Percentiles rank a stretch among this genome's conserved stretches.
These are phyloP conservation scores for Plumapathes pennacea DNA, from an alignment of 92 coral and sea anemone genomes.

Conservation along the genomic window DNA sequence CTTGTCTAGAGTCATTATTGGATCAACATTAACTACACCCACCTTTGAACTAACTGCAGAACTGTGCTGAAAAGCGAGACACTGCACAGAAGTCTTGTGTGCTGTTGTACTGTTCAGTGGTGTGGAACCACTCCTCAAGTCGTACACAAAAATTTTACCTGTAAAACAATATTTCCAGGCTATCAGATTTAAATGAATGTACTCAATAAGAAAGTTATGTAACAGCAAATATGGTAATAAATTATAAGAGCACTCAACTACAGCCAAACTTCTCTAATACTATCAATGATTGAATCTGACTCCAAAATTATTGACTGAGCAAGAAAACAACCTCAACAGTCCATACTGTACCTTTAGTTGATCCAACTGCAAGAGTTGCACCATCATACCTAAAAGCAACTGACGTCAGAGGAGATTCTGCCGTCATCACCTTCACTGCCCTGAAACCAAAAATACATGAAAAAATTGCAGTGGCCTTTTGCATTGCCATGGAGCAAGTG, in stretches of 20 bases:
- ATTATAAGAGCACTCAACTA: neutral
- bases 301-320: neutral
- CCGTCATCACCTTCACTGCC: conserved; percentile 83
- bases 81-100: conserved; percentile 92
- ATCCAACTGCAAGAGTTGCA: conserved; percentile 91
- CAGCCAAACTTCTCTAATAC: neutral
- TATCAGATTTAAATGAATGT: too few relatives aligned
- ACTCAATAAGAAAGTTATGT: too few relatives aligned
- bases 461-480: neutral
- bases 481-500: neutral
- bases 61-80: conserved; percentile 63
- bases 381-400: conserved; percentile 93
- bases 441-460: conserved; percentile 21
- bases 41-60: conserved; percentile 52
- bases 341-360: conserved; percentile 72
- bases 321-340: neutral
- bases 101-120: conserved; percentile 79
- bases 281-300: neutral
- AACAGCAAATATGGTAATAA: too few relatives aligned
- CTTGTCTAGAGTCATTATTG: too few relatives aligned
- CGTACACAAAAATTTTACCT: conserved; percentile 89
- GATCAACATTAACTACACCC: too few relatives aligned
- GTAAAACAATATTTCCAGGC: too few relatives aligned
- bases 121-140: conserved; percentile 90
- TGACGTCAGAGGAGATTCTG: conserved; percentile 87